These are phyloP conservation scores for Acrocephalus arundinaceus DNA, from an alignment of 2,113 vertebrate genomes.

Conservation along the genomic window DNA sequence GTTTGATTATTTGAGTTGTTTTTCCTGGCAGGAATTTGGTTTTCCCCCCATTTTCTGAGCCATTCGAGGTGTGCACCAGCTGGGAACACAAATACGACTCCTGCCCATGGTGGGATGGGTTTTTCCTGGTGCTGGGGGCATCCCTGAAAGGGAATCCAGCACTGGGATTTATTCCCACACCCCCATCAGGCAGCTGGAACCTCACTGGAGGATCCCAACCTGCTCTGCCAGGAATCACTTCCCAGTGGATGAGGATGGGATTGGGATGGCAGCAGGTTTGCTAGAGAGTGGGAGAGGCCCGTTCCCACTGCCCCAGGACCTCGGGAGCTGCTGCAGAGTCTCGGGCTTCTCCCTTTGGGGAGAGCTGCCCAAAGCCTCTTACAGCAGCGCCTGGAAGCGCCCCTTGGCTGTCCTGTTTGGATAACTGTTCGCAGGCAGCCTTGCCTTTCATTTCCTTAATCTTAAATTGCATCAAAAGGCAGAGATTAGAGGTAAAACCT, in stretches of 20 bases:
- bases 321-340: not conserved
- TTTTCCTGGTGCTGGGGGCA: accelerated
- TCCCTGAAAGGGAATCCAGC: not conserved
- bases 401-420: slow-evolving; percentile 73
- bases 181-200: not conserved
- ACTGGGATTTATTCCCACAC: not conserved
- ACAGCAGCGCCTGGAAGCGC: slow-evolving; percentile 49
- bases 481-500: slow-evolving; percentile 83
- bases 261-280: not conserved
- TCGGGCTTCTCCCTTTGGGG: not conserved
- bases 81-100: accelerated
- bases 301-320: not conserved
- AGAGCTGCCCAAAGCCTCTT: slow-evolving; percentile 63
- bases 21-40: slow-evolving; percentile 43
- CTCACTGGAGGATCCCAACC: accelerated
- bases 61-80: not conserved
- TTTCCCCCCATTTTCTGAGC: not conserved
- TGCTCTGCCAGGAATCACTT: accelerated
- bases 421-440: slow-evolving; percentile 61
- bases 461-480: slow-evolving; percentile 82
- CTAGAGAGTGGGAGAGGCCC: accelerated
- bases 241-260: accelerated
- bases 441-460: slow-evolving; percentile 80
- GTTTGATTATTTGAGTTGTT: slow-evolving; percentile 43
- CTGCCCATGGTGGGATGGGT: accelerated